These are phyloP conservation scores for Zaprionus ghesquierei DNA, from an alignment of 1,140 invertebrate genomes.

Conservation along the genomic window DNA sequence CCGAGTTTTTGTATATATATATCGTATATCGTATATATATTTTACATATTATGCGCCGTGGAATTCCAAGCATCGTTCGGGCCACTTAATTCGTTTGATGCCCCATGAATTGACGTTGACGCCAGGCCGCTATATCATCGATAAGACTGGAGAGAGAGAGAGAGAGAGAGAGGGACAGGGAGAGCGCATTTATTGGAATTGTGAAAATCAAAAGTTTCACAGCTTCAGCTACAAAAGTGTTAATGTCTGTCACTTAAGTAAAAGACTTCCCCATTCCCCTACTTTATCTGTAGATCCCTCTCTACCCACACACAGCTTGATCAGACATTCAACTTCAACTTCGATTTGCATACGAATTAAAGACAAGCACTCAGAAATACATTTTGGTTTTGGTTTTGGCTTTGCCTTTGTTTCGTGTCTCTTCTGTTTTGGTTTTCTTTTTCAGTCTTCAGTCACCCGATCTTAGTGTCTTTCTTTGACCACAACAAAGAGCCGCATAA, in stretches of 20 bases:
- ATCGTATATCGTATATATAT: background rate
- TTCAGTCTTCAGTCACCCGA: constrained; percentile 7
- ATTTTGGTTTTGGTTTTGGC: background rate
- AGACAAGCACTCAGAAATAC: constrained; percentile 64
- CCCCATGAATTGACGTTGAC: constrained; percentile 62
- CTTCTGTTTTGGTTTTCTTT: constrained; percentile 13
- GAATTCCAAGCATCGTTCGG: constrained; percentile 38
- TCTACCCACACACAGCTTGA: constrained; percentile 37
- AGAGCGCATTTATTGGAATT: constrained; percentile 14
- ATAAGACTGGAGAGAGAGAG: constrained; percentile 43
- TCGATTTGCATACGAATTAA: constrained; percentile 79
- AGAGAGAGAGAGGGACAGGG: background rate
- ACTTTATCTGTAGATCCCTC: too few relatives aligned
- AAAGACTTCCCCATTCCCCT: background rate
- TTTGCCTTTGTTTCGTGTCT: constrained; percentile 1
- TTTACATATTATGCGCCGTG: constrained; percentile 10
- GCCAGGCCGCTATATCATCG: constrained; percentile 59
- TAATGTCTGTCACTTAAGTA: constrained; percentile 76
- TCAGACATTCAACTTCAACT: constrained; percentile 67
- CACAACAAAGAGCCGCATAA: constrained; percentile 68
- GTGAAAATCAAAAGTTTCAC: constrained; percentile 71
- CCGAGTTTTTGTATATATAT: background rate
- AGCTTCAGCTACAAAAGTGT: constrained; percentile 65
- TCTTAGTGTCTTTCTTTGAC: constrained; percentile 29
- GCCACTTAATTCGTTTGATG: constrained; percentile 72